phyloP scores from a whole-genome alignment of 2,113 vertebrate genomes.

The Corynorhinus townsendii region DNA sequence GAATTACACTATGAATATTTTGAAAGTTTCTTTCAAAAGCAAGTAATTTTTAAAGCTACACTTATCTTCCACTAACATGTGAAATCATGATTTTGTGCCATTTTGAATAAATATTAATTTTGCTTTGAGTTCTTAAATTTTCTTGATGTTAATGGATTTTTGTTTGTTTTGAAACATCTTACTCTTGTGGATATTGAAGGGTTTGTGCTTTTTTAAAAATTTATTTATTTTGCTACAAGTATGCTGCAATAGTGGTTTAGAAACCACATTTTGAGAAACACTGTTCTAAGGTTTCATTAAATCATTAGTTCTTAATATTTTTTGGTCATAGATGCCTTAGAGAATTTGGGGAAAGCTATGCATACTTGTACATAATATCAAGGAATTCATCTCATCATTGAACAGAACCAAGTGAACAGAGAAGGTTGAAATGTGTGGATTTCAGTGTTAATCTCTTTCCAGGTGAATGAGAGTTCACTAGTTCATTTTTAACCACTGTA shows the following conservation, averaged over 20 bases:
- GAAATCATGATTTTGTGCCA: background rate
- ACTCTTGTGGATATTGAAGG: conserved; percentile 28
- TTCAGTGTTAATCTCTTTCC: background rate
- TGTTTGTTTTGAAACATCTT: conserved; percentile 4
- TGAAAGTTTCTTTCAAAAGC: background rate
- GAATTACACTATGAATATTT: background rate
- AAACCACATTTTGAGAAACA: conserved; percentile 35
- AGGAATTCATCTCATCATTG: background rate
- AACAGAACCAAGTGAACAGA: background rate
- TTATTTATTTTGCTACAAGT: background rate
- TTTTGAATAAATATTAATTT: background rate
- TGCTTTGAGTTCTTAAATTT: background rate
- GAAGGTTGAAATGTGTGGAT: background rate
- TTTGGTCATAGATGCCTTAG: conserved; percentile 20
- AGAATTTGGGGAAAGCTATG: background rate
- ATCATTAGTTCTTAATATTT: conserved; percentile 13
- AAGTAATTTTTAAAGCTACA: background rate
- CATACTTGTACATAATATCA: background rate
- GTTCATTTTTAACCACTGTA: background rate
- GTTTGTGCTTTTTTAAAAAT: background rate
- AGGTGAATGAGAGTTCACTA: background rate
- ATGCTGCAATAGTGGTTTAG: background rate
- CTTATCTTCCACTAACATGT: background rate
- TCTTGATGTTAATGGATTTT: background rate
- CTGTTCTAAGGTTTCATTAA: conserved; percentile 41